A percentile compares a stretch with the other conserved stretches of the same genome.
phyloP scores from a whole-genome alignment of 2,888 invertebrate species.

The Siphonodentalium dalli region DNA sequence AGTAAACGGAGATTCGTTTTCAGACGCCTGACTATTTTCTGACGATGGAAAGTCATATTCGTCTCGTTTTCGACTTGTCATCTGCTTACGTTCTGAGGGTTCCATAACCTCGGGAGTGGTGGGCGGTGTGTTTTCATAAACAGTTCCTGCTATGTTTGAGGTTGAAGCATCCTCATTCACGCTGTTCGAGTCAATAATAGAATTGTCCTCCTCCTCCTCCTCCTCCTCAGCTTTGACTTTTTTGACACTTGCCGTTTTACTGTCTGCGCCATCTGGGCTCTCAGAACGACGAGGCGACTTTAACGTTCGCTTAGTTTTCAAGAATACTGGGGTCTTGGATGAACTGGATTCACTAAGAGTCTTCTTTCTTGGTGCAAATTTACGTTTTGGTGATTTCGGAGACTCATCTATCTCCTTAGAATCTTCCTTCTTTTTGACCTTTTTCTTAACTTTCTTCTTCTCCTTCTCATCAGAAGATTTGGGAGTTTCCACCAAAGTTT shows the following conservation, averaged over 20 bases:
- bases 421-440: constrained; percentile 30
- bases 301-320: too few relatives aligned
- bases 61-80: too few relatives aligned
- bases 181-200: neutral
- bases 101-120: constrained; percentile 84
- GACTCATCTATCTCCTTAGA: constrained; percentile 4
- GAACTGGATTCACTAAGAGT: neutral
- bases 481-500: constrained; percentile 11
- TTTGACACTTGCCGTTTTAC: too few relatives aligned
- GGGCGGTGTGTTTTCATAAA: constrained; percentile 78
- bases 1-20: too few relatives aligned
- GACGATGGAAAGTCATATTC: too few relatives aligned
- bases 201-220: constrained; percentile 1
- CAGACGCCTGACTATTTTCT: too few relatives aligned
- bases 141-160: constrained; percentile 26
- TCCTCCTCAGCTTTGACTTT: constrained; percentile 6
- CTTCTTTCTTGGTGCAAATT: neutral
- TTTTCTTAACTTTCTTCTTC: constrained; percentile 34
- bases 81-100: too few relatives aligned
- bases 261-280: too few relatives aligned
- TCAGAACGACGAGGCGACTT: too few relatives aligned
- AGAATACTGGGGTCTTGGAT: too few relatives aligned
- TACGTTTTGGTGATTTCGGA: constrained; percentile 14
- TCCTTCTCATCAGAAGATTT: constrained; percentile 14
- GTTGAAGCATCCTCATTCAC: constrained; percentile 26